phyloP scores from a whole-genome alignment of 1,140 invertebrate species.

The Cydia fagiglandana region DNA sequence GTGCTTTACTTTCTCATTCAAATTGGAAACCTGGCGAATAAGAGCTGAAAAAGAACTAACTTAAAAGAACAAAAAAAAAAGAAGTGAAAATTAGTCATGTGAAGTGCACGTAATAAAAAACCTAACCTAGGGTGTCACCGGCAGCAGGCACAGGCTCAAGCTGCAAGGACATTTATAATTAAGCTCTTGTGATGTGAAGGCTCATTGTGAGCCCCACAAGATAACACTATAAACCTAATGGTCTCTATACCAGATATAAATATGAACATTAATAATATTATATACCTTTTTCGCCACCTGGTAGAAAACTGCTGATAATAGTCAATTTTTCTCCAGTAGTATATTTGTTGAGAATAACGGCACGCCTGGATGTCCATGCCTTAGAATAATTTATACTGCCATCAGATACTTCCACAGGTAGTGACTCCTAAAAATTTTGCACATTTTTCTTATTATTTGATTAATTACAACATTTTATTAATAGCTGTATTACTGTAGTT shows the following conservation, averaged over 20 bases:
- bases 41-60: conserved; percentile 81
- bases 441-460: not conserved
- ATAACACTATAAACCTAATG: not conserved
- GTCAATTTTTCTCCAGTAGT: conserved; percentile 95
- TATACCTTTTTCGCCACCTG: conserved; percentile 88
- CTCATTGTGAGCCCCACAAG: too few relatives aligned
- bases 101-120: conserved; percentile 4
- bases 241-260: not conserved
- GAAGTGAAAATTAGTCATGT: conserved; percentile 43
- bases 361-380: conserved; percentile 86
- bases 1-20: conserved; percentile 95
- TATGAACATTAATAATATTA: not conserved
- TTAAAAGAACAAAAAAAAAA: conserved; percentile 64
- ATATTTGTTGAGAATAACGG: conserved; percentile 90
- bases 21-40: conserved; percentile 87
- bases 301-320: conserved; percentile 92
- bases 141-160: too few relatives aligned
- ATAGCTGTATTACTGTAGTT: too few relatives aligned
- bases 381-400: conserved; percentile 80
- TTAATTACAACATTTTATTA: too few relatives aligned
- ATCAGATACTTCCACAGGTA: conserved; percentile 68
- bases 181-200: too few relatives aligned
- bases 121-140: not conserved
- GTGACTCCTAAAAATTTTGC: conserved; percentile 24
- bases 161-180: too few relatives aligned